Percentiles rank a stretch among this genome's conserved stretches.
Conservation (phyloP, 2,888 invertebrate species). For the Bellardia pandia region DNA sequence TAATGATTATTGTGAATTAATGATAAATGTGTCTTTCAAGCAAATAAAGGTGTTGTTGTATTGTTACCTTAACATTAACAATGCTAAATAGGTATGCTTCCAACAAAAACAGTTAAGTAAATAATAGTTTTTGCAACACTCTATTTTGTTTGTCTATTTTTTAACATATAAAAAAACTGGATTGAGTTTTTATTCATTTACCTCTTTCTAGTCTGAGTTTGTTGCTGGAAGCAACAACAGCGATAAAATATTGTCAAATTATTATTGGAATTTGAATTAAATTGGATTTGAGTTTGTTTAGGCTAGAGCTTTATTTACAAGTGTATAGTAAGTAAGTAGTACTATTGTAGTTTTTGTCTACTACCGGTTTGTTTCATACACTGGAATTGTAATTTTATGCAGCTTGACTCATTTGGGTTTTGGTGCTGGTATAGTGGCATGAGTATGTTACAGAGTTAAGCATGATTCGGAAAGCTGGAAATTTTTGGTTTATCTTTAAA, state of each 20-base stretch:
- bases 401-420: neutral
- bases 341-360: neutral
- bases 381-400: neutral
- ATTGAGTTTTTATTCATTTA: slow-evolving; percentile 44
- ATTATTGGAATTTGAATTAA: slow-evolving; percentile 9
- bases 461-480: slow-evolving; percentile 6
- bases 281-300: neutral
- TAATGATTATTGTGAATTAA: slow-evolving; percentile 21
- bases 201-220: slow-evolving; percentile 1
- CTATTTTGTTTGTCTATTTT: slow-evolving; percentile 8
- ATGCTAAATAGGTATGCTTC: neutral
- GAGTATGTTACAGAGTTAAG: neutral
- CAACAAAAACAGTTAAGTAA: slow-evolving; percentile 2
- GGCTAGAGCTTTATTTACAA: neutral
- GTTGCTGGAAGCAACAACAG: neutral
- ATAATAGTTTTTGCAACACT: slow-evolving; percentile 25
- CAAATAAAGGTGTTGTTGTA: slow-evolving; percentile 6
- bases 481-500: neutral
- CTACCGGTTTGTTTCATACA: neutral
- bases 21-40: neutral
- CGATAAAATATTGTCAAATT: neutral
- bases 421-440: neutral
- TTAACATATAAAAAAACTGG: slow-evolving; percentile 29
- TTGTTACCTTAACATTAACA: slow-evolving; percentile 3
- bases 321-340: neutral